Evolutionary conservation across 64 coral and sea anemone genomes (phyloP).

Genomic region (Stichodactyla helianthus): DNA sequence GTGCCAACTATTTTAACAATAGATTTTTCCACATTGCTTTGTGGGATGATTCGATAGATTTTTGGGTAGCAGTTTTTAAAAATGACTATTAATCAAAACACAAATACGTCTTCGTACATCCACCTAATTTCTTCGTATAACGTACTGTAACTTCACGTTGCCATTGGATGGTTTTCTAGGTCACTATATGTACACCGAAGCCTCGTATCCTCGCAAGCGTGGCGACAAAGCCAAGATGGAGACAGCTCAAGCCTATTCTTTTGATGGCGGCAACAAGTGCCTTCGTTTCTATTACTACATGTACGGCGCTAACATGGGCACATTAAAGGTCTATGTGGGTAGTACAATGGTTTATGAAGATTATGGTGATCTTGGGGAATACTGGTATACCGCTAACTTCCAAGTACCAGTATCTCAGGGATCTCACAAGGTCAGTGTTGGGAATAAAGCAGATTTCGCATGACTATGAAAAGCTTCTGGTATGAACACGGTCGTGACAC

Average conservation of each 20-base stretch:
- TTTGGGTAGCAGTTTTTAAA: no score
- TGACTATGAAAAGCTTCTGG: no score
- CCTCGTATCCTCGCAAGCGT: conserved; percentile 1
- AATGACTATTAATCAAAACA: no score
- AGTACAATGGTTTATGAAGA: not conserved
- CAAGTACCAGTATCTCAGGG: not conserved
- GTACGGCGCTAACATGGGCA: conserved; percentile 1
- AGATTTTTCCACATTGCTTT: no score
- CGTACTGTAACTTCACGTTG: no score
- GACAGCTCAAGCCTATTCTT: not conserved
- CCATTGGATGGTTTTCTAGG: not conserved
- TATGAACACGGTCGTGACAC: no score
- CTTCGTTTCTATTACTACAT: conserved; percentile 37
- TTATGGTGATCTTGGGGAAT: not conserved
- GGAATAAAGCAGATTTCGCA: no score
- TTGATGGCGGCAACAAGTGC: conserved; percentile 23
- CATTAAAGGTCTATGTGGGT: conserved; percentile 21
- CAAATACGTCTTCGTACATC: no score
- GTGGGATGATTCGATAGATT: no score
- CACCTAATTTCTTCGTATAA: no score
- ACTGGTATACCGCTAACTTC: conserved; percentile 9
- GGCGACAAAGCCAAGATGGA: conserved; percentile 24
- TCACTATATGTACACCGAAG: conserved; percentile 48
- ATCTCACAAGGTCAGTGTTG: not conserved
- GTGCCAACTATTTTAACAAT: no score